Conservation (phyloP, 1,140 invertebrate genomes). For the Drosophila subpulchrella region DNA sequence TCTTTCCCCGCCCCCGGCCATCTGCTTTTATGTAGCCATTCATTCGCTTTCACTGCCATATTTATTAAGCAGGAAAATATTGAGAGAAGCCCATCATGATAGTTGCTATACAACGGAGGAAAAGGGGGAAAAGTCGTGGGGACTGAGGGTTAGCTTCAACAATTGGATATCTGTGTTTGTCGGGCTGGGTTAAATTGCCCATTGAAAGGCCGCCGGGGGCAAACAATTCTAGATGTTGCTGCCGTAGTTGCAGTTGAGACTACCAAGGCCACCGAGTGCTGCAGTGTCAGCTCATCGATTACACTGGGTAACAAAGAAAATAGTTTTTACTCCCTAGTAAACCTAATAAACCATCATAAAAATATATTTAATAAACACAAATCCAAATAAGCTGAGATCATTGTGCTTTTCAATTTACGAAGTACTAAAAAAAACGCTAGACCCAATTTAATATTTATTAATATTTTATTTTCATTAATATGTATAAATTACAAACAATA, state of each 20-base stretch:
- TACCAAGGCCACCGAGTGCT: slow-evolving; percentile 58
- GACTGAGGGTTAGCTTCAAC: slow-evolving; percentile 38
- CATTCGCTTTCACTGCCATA: slow-evolving; percentile 17
- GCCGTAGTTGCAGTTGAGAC: slow-evolving; percentile 37
- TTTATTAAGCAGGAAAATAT: slow-evolving; percentile 71
- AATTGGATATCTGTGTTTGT: slow-evolving; percentile 56
- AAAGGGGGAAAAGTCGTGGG: neutral
- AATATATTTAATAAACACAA: no score
- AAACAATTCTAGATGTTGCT: slow-evolving; percentile 62
- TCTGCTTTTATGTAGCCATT: neutral
- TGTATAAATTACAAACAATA: no score
- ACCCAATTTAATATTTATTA: no score
- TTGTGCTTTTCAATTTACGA: no score
- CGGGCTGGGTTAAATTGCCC: slow-evolving; percentile 67
- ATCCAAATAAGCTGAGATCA: no score
- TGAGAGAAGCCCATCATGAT: slow-evolving; percentile 67
- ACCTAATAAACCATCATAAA: no score
- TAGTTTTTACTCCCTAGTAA: no score
- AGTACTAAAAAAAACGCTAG: no score
- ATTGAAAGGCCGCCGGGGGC: slow-evolving; percentile 71
- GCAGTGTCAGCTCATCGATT: slow-evolving; percentile 41
- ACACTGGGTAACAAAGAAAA: slow-evolving; percentile 6
- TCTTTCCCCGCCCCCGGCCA: neutral
- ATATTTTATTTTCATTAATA: no score
- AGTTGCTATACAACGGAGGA: slow-evolving; percentile 40